Conservation (phyloP, 2,113 vertebrate genomes). For the Elephas maximus region DNA sequence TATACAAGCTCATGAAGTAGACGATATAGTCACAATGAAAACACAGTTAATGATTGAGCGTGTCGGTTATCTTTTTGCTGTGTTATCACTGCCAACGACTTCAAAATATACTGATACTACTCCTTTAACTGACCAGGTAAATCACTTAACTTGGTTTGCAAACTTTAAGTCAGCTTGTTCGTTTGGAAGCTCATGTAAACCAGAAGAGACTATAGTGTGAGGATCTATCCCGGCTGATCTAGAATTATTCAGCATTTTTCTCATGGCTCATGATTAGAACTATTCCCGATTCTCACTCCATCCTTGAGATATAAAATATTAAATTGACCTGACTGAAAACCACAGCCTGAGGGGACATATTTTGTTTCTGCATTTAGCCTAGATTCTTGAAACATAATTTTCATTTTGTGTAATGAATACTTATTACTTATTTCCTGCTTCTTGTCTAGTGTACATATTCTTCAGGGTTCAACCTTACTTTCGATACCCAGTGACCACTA, state of each 20-base stretch:
- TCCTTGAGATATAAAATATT: neutral
- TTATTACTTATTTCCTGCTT: neutral
- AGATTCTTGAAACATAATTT: neutral
- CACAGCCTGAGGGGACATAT: neutral
- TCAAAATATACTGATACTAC: neutral
- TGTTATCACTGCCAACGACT: neutral
- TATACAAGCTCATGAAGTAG: neutral
- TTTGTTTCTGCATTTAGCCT: neutral
- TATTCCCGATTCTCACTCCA: neutral
- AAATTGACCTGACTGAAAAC: neutral
- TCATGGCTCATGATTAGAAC: neutral
- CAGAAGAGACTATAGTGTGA: neutral
- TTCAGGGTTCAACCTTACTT: neutral
- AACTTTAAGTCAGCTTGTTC: neutral
- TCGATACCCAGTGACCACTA: neutral
- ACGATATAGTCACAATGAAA: neutral
- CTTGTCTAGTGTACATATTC: neutral
- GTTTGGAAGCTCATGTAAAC: neutral
- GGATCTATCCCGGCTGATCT: rapidly evolving
- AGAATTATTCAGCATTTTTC: neutral
- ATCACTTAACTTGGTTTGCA: neutral
- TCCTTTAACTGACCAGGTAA: neutral
- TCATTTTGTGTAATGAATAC: neutral
- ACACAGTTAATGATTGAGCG: neutral
- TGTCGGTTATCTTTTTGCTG: neutral